Percentiles rank a stretch among this genome's conserved stretches.
phyloP scores from a whole-genome alignment of 2,113 vertebrate genomes.

The Porphyrio hochstetteri region DNA sequence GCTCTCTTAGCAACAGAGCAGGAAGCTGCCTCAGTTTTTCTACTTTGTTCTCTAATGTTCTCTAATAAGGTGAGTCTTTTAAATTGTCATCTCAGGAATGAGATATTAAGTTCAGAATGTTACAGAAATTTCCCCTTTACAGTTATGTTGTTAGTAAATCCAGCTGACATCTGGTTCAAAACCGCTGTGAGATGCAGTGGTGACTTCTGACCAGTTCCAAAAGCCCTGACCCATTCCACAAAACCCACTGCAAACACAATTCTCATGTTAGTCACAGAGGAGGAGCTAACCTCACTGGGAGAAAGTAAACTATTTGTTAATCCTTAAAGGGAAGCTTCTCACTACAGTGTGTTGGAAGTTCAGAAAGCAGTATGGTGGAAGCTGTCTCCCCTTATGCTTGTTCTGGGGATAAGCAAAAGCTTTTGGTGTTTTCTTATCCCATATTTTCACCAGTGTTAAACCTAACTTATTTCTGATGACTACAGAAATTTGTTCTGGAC shows the following conservation, averaged over 20 bases:
- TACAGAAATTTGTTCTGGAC: not conserved
- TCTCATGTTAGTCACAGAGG: not conserved
- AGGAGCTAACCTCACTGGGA: not conserved
- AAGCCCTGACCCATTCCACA: not conserved
- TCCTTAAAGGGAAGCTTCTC: not conserved
- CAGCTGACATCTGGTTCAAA: not conserved
- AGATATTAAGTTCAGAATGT: not conserved
- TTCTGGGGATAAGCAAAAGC: not conserved
- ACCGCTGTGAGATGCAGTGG: not conserved
- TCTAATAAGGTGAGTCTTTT: not conserved
- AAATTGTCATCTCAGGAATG: not conserved
- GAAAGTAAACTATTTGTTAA: not conserved
- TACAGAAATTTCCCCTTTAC: not conserved
- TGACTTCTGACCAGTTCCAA: not conserved
- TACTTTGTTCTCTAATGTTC: not conserved
- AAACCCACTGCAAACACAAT: not conserved
- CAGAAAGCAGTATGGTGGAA: not conserved
- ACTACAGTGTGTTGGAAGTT: not conserved
- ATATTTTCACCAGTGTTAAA: not conserved
- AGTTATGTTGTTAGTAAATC: not conserved
- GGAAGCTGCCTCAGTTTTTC: not conserved
- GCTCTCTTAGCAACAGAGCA: not conserved
- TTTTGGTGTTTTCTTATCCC: not conserved
- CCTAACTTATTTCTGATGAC: not conserved
- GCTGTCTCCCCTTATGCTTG: not conserved